Conservation (phyloP, 1,140 invertebrate genomes). For the Drosophila lacteicornis region DNA sequence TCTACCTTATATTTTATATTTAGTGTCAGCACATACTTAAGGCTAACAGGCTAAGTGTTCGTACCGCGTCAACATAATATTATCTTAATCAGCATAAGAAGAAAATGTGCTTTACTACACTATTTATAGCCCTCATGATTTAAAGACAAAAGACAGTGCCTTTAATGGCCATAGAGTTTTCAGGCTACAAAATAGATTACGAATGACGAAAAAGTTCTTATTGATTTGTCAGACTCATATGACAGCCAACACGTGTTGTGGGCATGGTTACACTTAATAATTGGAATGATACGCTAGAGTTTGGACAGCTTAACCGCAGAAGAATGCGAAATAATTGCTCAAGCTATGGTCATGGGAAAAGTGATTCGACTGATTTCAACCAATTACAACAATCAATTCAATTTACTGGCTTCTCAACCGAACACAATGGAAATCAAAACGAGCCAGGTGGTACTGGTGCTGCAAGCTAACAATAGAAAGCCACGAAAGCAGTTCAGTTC, state of each 20-base stretch:
- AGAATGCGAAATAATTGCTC: conserved; percentile 13
- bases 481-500: conserved; percentile 17
- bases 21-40: no score
- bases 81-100: no score
- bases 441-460: conserved; percentile 9
- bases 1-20: not conserved
- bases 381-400: conserved; percentile 48
- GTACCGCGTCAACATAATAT: no score
- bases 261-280: conserved; percentile 46
- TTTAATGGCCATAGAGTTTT: conserved; percentile 8
- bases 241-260: conserved; percentile 50
- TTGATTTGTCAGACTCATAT: conserved; percentile 41
- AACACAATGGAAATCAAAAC: conserved; percentile 19
- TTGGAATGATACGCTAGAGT: conserved; percentile 7
- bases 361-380: conserved; percentile 15
- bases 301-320: conserved; percentile 31
- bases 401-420: conserved; percentile 17
- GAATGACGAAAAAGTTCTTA: conserved; percentile 7
- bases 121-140: not conserved
- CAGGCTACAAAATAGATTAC: not conserved
- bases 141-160: not conserved
- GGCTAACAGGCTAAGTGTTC: no score
- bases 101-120: no score
- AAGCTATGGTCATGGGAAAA: conserved; percentile 24
- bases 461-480: conserved; percentile 34